Percentiles rank a stretch among this genome's conserved stretches.
phyloP scores from a whole-genome alignment of 2,113 vertebrate genomes.

The Xiphophorus maculatus region DNA sequence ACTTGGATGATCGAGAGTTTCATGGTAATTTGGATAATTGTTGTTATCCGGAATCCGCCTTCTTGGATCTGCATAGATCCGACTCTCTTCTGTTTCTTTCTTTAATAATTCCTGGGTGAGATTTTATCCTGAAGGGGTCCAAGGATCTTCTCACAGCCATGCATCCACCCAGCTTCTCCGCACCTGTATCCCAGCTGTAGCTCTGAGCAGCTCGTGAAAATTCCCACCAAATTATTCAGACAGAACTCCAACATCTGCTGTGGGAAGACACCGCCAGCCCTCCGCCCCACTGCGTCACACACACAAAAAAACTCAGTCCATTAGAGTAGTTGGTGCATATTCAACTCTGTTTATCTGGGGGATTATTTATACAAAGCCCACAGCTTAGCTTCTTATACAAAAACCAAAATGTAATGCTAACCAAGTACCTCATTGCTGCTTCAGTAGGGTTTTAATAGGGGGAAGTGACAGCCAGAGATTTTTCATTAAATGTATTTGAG shows the following conservation, averaged over 20 bases:
- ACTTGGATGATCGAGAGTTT: background rate
- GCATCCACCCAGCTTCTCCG: background rate
- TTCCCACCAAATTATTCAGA: constrained; percentile 77
- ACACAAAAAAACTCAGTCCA: constrained; percentile 20
- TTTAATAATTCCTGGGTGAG: constrained; percentile 21
- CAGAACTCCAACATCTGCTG: constrained; percentile 74
- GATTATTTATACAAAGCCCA: background rate
- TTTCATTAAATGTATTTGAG: background rate
- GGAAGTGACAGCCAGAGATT: background rate
- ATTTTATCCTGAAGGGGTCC: constrained; percentile 35
- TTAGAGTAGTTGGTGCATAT: background rate
- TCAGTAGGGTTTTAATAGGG: background rate
- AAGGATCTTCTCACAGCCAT: constrained; percentile 16
- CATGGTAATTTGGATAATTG: constrained; percentile 25
- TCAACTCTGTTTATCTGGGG: background rate
- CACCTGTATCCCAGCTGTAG: constrained; percentile 81
- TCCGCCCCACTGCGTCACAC: constrained; percentile 12
- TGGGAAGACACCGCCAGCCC: constrained; percentile 12
- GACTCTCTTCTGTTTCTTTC: constrained; percentile 11
- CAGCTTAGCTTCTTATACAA: background rate
- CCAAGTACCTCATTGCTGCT: background rate
- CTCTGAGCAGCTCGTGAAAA: constrained; percentile 72
- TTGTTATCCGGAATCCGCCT: background rate
- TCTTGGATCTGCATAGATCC: background rate
- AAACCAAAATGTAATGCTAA: background rate